phyloP scores from a whole-genome alignment of 2,113 vertebrate species.

The Cyanoramphus novaezelandiae region DNA sequence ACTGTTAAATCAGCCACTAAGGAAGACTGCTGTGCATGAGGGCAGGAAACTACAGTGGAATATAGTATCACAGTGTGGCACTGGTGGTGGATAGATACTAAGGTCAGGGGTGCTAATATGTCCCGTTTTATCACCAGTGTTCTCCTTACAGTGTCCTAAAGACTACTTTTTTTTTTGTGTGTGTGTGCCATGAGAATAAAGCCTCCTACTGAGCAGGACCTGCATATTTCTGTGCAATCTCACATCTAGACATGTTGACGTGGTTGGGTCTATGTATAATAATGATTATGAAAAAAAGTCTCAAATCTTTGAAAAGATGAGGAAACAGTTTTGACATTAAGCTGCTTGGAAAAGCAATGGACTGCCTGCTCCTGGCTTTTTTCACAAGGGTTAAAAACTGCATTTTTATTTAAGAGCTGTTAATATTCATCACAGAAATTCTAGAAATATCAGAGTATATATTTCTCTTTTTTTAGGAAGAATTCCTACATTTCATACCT shows the following conservation, averaged over 20 bases:
- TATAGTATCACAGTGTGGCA: not conserved
- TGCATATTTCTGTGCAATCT: not conserved
- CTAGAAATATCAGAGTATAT: not conserved
- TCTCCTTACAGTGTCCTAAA: not conserved
- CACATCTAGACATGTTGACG: not conserved
- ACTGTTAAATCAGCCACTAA: not conserved
- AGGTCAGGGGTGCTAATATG: not conserved
- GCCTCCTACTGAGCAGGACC: not conserved
- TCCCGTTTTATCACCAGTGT: not conserved
- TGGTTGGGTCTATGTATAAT: not conserved
- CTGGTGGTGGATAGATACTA: not conserved
- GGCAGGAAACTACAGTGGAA: not conserved
- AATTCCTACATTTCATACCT: not conserved
- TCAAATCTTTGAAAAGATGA: not conserved
- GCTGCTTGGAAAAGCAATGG: not conserved
- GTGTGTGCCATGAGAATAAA: not conserved
- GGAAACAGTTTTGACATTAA: not conserved
- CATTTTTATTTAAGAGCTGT: not conserved
- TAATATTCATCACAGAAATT: not conserved
- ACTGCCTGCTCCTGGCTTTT: not conserved
- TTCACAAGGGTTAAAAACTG: not conserved
- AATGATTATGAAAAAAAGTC: accelerated
- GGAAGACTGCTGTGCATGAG: not conserved
- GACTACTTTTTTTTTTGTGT: too few relatives aligned
- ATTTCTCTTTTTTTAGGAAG: not conserved